Base-by-base conservation (phyloP, 2,113 vertebrate species). In the Vicugna pacos region DNA sequence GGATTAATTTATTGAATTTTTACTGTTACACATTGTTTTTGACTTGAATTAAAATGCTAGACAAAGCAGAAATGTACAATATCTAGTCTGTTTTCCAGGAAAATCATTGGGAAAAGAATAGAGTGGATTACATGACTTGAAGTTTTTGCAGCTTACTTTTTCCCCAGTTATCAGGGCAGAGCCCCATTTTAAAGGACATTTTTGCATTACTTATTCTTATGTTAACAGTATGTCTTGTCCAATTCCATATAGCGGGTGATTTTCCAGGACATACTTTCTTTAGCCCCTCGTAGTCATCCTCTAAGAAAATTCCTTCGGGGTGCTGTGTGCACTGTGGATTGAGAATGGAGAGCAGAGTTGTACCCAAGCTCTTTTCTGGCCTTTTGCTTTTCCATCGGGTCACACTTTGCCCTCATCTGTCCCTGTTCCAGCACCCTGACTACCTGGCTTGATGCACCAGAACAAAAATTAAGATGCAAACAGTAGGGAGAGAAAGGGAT, bases 21-120 rank as follows among this genome's bases (percentile, higher is more conserved):
- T 95, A 94, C 97, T 98, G 97, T 98, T 97, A 98, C 93, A 95
- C 26, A 0, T 95, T 76, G 38, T 94, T 97, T 97, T 97, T 97
- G 90, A 97, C 98, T 98, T 98, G 97, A 97, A 97, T 97, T 97
- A 97, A 96, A 97, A 95, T 98, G 67, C 46, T 96, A 96, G 95
- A 92, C 95, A 96, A 94, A 98, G 89, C 94, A 97, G 96, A 96
- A 97, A 96, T 97, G 89, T 92, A 92, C 77, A 94, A 89, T 97
- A 97, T 97, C 96, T 97, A 93, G 80, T 96, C 91, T 96, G 83
- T 96, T 96, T 96, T 98, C 97, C 91, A 98, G 96, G 95, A 96
- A 98, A 94, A 93, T 95, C 89, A 96, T 92, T 88, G 86, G 73
- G 92, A 94, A 93, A 83, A 94, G 48, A 92, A 32, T 83, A 96